Evolutionary conservation across 2,888 invertebrate genomes (phyloP).

Genomic region (Drosophila demipolita): DNA sequence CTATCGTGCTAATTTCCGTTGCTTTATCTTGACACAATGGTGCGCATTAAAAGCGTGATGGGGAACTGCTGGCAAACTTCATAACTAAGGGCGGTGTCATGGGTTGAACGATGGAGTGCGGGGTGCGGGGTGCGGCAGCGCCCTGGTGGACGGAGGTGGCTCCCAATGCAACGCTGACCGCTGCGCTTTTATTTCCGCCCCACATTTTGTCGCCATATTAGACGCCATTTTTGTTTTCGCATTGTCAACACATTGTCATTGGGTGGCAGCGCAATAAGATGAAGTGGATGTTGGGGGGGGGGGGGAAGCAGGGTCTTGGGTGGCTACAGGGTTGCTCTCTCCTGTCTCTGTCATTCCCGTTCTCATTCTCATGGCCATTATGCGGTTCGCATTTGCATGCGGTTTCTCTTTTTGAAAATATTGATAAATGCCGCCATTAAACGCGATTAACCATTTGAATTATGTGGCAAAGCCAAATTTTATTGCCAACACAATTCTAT

Average conservation of each 20-base stretch:
- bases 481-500: constrained; percentile 78
- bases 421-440: constrained; percentile 81
- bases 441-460: constrained; percentile 84
- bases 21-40: constrained; percentile 85
- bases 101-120: background rate
- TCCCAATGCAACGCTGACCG: constrained; percentile 69
- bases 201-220: constrained; percentile 63
- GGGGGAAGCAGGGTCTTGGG: constrained; percentile 8
- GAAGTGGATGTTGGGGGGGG: background rate
- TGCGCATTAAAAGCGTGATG: constrained; percentile 81
- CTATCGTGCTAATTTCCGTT: constrained; percentile 85
- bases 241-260: constrained; percentile 72
- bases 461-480: constrained; percentile 82
- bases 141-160: constrained; percentile 2
- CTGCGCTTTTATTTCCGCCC: constrained; percentile 78
- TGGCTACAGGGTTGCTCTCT: constrained; percentile 6
- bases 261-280: constrained; percentile 24
- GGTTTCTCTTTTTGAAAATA: constrained; percentile 55
- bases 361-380: constrained; percentile 2
- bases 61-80: constrained; percentile 59
- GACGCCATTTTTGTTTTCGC: constrained; percentile 76
- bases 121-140: background rate
- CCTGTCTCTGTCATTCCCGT: background rate
- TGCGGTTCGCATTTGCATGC: constrained; percentile 48
- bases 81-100: constrained; percentile 60